These are phyloP conservation scores for Oophaga pumilio DNA, from an alignment of 2,113 vertebrate species.

Conservation along the genomic window DNA sequence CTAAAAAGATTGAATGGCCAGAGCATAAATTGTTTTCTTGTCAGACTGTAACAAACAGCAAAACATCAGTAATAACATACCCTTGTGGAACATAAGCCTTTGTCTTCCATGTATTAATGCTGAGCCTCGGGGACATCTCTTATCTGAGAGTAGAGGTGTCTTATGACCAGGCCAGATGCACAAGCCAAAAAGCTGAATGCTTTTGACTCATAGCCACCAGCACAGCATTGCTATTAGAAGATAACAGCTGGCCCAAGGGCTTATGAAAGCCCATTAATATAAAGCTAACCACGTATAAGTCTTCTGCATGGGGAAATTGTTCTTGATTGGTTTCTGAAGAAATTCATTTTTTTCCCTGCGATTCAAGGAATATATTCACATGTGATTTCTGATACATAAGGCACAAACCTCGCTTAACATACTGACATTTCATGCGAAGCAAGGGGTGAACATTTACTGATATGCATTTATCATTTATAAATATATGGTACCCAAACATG, in stretches of 20 bases:
- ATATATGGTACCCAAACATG: too few species aligned
- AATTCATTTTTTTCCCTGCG: not conserved
- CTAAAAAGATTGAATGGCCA: not conserved
- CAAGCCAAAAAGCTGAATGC: conserved; percentile 45
- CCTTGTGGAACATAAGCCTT: conserved; percentile 34
- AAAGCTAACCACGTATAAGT: conserved; percentile 13
- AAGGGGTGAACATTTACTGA: too few species aligned
- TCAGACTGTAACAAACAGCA: conserved; percentile 9
- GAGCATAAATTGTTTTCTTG: not conserved
- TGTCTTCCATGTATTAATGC: conserved; percentile 36
- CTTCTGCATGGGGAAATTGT: conserved; percentile 2
- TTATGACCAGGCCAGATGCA: conserved; percentile 48
- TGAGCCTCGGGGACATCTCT: conserved; percentile 36
- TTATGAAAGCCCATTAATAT: conserved; percentile 25
- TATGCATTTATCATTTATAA: too few species aligned
- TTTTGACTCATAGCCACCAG: conserved; percentile 40
- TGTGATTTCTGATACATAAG: not conserved
- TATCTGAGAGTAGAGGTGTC: conserved; percentile 47
- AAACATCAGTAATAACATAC: conserved; percentile 26
- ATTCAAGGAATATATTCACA: not conserved
- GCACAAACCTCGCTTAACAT: too few species aligned
- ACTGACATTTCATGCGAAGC: too few species aligned
- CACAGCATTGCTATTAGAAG: conserved; percentile 41
- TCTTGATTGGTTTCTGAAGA: not conserved
- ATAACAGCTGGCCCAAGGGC: conserved; percentile 44